Evolutionary conservation across 2,888 invertebrate genomes (phyloP), one percentile per base, ranked within the genome.

Genomic region (Sinodicranocentrus sp.): DNA sequence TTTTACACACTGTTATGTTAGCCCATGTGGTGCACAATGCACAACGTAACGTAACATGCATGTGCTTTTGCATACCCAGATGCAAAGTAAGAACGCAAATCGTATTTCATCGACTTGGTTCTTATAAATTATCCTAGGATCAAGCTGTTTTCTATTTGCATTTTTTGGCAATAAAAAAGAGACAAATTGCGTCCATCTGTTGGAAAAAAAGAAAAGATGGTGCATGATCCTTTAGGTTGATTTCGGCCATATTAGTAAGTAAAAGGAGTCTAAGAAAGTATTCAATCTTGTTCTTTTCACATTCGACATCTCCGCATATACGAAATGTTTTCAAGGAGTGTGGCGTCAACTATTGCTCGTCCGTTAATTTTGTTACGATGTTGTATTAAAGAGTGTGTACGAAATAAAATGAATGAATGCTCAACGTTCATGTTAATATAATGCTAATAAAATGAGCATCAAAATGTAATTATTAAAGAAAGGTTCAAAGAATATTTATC

Each of bases 121-220:
- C 39, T 33, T 77, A 85, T 85, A 85, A 85, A 85, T 85, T 82
- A 77, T 82, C 76, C 71, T 43, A 57, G 68, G 77, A 85, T 85
- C 85, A 86, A 86, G 85, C 84, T 76, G 87, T 83, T 85, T 76
- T 85, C 65, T 80, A 86, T 86, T 84, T 83, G 84, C 84, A 87
- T 85, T 86, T 87, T 85, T 78, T 71, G 73, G 84, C 79, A 78
- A 85, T 87, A 87, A 87, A 86, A 84, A 63, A 57, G 80, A 87
- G 86, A 87, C 87, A 87, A 87, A 87, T 87, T 86, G 87, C 72
- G 52, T 79, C 87, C 87, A 86, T 87, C 86, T 87, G 87, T 67
- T 85, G 61, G 25, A 23, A 61, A 59, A 48, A 23, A 2, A 67
- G 43, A 8, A 67, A 52, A 21, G n/a, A 57, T 39, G 65, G 57